Percentiles rank a stretch among this genome's conserved stretches.
phyloP scores from a whole-genome alignment of 2,888 invertebrate species.

The Lordiphosa andalusiaca region DNA sequence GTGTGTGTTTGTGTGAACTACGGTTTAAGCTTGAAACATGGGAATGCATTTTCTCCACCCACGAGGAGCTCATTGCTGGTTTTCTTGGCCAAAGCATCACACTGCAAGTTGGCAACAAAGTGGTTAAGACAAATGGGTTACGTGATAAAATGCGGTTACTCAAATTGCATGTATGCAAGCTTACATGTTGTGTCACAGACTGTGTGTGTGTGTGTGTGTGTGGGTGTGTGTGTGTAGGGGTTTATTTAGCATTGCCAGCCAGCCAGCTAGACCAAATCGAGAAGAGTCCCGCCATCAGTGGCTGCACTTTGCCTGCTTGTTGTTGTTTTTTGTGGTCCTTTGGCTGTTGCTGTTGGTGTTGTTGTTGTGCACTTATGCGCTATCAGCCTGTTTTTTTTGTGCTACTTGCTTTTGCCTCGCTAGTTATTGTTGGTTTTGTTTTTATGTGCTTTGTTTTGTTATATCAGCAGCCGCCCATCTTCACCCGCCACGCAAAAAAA shows the following conservation, averaged over 20 bases:
- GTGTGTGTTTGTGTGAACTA: slow-evolving; percentile 35
- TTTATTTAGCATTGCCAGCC: slow-evolving; percentile 63
- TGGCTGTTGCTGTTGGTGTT: slow-evolving; percentile 48
- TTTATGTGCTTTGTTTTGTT: slow-evolving; percentile 19
- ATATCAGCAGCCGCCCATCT: slow-evolving; percentile 55
- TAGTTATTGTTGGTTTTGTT: slow-evolving; percentile 47
- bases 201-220: slow-evolving; percentile 17
- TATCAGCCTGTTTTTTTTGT: slow-evolving; percentile 62
- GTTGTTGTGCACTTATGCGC: slow-evolving; percentile 68
- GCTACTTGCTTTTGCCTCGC: slow-evolving; percentile 28
- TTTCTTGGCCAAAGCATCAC: slow-evolving; percentile 65
- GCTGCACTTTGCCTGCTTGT: slow-evolving; percentile 39
- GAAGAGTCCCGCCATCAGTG: slow-evolving; percentile 54
- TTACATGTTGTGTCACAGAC: slow-evolving; percentile 53
- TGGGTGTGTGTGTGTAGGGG: slow-evolving; percentile 21
- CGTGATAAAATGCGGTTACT: slow-evolving; percentile 78
- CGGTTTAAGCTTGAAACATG: slow-evolving; percentile 70
- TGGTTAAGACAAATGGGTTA: slow-evolving; percentile 78
- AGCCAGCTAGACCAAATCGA: slow-evolving; percentile 32
- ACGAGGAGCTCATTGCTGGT: slow-evolving; percentile 34
- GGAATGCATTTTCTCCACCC: slow-evolving; percentile 56
- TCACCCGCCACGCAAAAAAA: slow-evolving; percentile 35
- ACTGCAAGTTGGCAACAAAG: slow-evolving; percentile 75
- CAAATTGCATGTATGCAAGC: slow-evolving; percentile 76
- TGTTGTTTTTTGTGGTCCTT: slow-evolving; percentile 40